phyloP scores from a whole-genome alignment of 2,888 invertebrate species.

The Volucella bombylans region DNA sequence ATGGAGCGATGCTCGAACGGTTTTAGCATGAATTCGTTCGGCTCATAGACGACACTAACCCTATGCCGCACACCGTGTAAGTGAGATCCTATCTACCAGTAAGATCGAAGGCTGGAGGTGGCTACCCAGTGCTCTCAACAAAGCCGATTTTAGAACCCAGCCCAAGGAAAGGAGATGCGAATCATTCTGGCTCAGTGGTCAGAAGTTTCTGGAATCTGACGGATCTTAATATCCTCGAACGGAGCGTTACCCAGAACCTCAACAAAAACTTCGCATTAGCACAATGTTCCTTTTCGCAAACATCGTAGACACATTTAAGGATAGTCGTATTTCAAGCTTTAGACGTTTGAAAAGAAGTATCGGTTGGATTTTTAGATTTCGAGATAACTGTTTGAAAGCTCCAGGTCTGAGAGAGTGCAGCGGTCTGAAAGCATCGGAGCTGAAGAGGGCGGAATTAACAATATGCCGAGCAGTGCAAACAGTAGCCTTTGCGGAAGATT shows the following conservation, averaged over 20 bases:
- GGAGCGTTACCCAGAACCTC: constrained; percentile 19
- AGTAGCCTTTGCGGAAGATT: neutral
- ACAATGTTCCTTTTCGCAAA: too few species aligned
- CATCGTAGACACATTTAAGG: neutral
- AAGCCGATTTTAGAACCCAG: constrained; percentile 53
- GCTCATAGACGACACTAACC: constrained; percentile 69
- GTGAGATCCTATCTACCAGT: constrained; percentile 37
- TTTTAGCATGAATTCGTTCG: constrained; percentile 74
- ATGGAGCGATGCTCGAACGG: constrained; percentile 41
- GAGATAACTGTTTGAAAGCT: neutral
- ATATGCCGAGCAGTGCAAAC: neutral
- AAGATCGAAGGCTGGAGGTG: constrained; percentile 71
- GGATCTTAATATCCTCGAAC: neutral
- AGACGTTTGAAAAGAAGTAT: constrained; percentile 3
- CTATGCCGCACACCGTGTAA: constrained; percentile 44
- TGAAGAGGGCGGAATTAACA: neutral
- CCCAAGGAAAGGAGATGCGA: neutral
- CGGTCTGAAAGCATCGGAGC: neutral
- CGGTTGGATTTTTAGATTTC: constrained; percentile 18
- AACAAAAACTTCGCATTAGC: too few species aligned
- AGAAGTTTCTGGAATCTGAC: constrained; percentile 27
- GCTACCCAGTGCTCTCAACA: constrained; percentile 40
- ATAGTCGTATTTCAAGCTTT: constrained; percentile 10
- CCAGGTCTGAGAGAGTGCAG: neutral
- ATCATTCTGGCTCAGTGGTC: constrained; percentile 51